These are phyloP conservation scores for Gnathochromis pfefferi DNA, from an alignment of 2,113 vertebrate genomes.

Conservation along the genomic window DNA sequence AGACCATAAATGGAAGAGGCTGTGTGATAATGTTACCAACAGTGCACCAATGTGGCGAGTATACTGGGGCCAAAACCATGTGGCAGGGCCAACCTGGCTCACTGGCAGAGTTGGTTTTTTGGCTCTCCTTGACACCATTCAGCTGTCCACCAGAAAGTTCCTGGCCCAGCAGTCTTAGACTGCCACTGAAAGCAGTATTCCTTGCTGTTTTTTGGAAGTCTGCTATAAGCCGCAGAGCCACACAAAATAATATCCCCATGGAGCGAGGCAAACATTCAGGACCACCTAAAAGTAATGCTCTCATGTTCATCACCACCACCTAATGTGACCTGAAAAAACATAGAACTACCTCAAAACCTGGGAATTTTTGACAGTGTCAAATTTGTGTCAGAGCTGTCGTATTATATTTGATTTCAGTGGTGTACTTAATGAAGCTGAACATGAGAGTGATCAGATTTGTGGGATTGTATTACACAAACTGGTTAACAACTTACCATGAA, in stretches of 20 bases:
- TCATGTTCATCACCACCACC: not conserved
- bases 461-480: not conserved
- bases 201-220: not conserved
- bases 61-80: not conserved
- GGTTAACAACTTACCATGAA: not conserved
- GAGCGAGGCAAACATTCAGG: not conserved
- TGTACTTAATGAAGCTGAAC: not conserved
- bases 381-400: not conserved
- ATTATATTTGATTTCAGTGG: not conserved
- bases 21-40: not conserved
- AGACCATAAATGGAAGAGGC: not conserved
- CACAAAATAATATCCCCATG: not conserved
- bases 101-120: not conserved
- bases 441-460: not conserved
- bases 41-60: not conserved
- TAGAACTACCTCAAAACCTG: not conserved
- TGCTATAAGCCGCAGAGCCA: not conserved
- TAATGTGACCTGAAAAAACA: not conserved
- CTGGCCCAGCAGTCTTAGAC: not conserved
- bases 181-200: not conserved
- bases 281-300: not conserved
- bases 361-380: not conserved
- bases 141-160: not conserved
- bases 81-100: not conserved
- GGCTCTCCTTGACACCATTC: fast-evolving